Evolutionary conservation across 2,797 vertebrate species (phyloP), one percentile per base, ranked within the genome.

Genomic region (Pogoniulus pusillus): DNA sequence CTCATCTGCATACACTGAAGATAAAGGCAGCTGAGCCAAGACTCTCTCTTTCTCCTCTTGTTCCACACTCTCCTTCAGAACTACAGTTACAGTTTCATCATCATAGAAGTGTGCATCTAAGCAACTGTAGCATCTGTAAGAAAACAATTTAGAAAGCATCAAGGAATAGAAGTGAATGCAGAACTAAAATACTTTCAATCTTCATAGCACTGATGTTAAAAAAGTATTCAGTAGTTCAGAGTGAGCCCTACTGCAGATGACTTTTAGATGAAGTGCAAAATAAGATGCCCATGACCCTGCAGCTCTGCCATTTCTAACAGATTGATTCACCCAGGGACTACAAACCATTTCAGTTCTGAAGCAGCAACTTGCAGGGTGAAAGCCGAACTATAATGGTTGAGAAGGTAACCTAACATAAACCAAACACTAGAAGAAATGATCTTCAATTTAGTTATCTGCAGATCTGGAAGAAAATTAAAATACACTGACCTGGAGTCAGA

Each of bases 61-160:
- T 41, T 98, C 98, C 43, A 97, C 94, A 7, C 96, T 96, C 84
- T 98, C 98, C 93, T 97, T 97, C 57, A 99, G 96, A 90, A 99
- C 97, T 43, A 99, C 98, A 0, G 99, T 99, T 75, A 99, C 94
- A 29, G 98, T 98, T 91, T 99, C 99, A 47, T 99, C 98, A 22
- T 99, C 99, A 81, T 99, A 99, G 94, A 99, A 99, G 95, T 98
- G 98, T 85, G 99, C 99, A 91, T 99, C 99, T 68, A 99, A 97
- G 93, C 98, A 99, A 88, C 97, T 98, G 97, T 98, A 99, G 49
- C 91, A 95, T 65, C 97, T 98, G 85, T 5, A 92, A 55, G 45
- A n/a, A 73, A 87, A 80, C 29, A 55, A 88, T 59, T 88, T 16
- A 77, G 45, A 85, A 85, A 87, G 35, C 32, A 77, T 55, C 41